Percentiles rank a stretch among this genome's conserved stretches.
Evolutionary conservation across 2,888 invertebrate species (phyloP).

Genomic region (Ochropleura leucogaster): DNA sequence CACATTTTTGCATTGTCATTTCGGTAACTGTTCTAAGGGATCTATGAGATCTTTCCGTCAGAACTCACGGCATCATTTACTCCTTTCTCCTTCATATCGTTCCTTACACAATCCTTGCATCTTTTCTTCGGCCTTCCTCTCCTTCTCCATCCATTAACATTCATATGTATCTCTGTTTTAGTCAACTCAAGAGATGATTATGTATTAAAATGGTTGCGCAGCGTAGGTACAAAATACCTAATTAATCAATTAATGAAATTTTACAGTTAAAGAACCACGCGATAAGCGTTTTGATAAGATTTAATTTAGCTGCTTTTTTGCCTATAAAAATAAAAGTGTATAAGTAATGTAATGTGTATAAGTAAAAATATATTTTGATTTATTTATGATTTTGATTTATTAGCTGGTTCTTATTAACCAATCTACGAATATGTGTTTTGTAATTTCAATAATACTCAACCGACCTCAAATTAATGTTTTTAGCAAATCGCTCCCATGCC

Average conservation of each 20-base stretch:
- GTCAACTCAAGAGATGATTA: not conserved
- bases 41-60: no score
- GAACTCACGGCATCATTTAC: no score
- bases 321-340: not conserved
- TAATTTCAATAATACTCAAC: not conserved
- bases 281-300: constrained; percentile 9
- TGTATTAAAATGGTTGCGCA: not conserved
- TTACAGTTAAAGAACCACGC: not conserved
- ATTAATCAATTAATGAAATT: constrained; percentile 20
- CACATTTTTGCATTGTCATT: no score
- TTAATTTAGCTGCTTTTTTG: not conserved
- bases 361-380: not conserved
- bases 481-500: not conserved
- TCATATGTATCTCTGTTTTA: no score
- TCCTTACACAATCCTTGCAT: no score
- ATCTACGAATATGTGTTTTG: not conserved
- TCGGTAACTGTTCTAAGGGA: no score
- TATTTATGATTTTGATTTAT: no score
- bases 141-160: no score
- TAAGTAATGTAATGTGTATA: no score
- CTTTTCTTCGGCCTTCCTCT: no score
- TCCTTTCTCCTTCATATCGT: no score
- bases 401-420: not conserved
- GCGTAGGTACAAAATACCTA: not conserved
- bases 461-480: not conserved